Evolutionary conservation across 30 jellyfish, hydroid and myxozoan genomes (phyloP).

Genomic region (Aurelia sp.): DNA sequence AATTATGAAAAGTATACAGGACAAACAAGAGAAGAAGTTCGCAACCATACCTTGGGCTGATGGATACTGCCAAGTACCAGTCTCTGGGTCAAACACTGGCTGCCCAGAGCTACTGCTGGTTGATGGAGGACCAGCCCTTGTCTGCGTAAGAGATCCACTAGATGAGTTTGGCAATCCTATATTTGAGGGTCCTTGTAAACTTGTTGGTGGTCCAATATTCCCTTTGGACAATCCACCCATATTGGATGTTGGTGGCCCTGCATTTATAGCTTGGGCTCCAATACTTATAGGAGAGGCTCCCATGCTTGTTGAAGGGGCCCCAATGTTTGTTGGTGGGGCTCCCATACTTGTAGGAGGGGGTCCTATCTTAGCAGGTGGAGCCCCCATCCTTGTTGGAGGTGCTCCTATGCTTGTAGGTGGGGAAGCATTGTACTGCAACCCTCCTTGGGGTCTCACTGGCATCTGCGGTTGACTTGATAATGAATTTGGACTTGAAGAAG

Average conservation of each 20-base stretch:
- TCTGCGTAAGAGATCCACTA: neutral
- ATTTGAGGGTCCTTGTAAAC: too few relatives aligned
- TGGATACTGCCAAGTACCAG: slow-evolving; percentile 25
- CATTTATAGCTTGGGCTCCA: neutral
- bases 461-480: neutral
- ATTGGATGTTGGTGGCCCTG: too few relatives aligned
- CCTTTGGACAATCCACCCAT: too few relatives aligned
- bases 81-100: slow-evolving; percentile 37
- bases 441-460: neutral
- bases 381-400: neutral
- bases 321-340: neutral
- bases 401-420: neutral
- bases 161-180: too few relatives aligned
- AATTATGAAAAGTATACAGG: neutral
- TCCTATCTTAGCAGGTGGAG: neutral
- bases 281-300: neutral
- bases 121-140: neutral
- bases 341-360: neutral
- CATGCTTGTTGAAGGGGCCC: neutral
- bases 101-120: slow-evolving; percentile 2
- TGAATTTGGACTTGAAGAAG: neutral
- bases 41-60: slow-evolving; percentile 21
- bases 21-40: too few relatives aligned
- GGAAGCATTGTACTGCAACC: neutral
- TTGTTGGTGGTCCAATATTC: too few relatives aligned